These are phyloP conservation scores for Colletes collaris DNA, from an alignment of 2,888 invertebrate species.

Conservation along the genomic window DNA sequence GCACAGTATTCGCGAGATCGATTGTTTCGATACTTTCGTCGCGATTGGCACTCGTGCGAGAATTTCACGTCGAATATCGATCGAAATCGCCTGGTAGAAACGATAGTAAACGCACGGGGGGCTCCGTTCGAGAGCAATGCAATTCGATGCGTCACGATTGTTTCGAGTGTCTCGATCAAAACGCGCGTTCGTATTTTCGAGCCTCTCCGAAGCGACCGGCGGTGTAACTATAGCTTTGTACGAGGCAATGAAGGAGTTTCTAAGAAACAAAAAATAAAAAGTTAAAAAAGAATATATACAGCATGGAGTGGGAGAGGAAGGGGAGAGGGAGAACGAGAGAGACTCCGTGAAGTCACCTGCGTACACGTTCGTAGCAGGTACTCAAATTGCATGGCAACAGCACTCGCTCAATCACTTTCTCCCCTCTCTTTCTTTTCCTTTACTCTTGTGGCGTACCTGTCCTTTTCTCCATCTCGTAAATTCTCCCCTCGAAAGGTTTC, in stretches of 20 bases:
- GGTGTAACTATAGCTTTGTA: constrained; percentile 50
- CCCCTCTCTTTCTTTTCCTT: constrained; percentile 52
- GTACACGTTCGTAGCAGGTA: constrained; percentile 65
- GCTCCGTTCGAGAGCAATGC: constrained; percentile 1
- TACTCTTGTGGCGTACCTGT: constrained; percentile 44
- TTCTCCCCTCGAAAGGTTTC: constrained; percentile 67
- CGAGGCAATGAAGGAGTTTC: constrained; percentile 49
- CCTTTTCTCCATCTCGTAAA: constrained; percentile 62
- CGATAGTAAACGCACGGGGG: too few relatives aligned
- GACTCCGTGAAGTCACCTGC: constrained; percentile 58
- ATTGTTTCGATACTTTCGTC: too few relatives aligned
- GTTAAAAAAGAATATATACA: constrained; percentile 11
- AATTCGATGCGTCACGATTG: background rate
- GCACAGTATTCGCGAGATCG: too few relatives aligned
- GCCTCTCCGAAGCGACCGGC: constrained; percentile 18
- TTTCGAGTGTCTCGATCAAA: too few relatives aligned
- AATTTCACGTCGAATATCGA: too few relatives aligned
- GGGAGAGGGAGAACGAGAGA: constrained; percentile 25
- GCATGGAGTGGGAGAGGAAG: background rate
- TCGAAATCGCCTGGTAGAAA: too few relatives aligned
- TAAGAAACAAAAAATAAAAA: constrained; percentile 14
- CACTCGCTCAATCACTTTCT: constrained; percentile 64
- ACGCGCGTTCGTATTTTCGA: background rate
- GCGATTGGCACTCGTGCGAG: too few relatives aligned
- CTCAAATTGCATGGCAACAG: constrained; percentile 70